Conservation (phyloP, 2,113 vertebrate species). For the Daphoenositta chrysoptera region DNA sequence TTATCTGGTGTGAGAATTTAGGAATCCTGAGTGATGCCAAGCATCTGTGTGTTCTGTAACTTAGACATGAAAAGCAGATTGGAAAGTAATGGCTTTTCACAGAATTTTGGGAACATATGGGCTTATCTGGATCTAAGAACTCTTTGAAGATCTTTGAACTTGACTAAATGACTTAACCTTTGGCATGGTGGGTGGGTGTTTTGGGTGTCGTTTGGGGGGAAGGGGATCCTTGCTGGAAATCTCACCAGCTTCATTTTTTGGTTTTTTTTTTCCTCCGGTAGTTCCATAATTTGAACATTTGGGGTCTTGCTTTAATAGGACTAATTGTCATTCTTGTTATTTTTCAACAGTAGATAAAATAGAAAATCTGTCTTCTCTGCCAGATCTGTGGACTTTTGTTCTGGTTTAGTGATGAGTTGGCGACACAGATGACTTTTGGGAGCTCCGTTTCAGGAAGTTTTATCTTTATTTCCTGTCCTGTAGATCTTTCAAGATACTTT, state of each 20-base stretch:
- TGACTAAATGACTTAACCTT: conserved; percentile 94
- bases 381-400: neutral
- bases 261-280: neutral
- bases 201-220: neutral
- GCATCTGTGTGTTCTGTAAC: conserved; percentile 77
- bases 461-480: neutral
- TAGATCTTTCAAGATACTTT: neutral
- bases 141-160: conserved; percentile 96
- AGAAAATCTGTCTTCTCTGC: neutral
- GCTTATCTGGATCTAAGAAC: conserved; percentile 91
- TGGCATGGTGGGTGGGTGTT: conserved; percentile 80
- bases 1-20: conserved; percentile 73
- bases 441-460: neutral
- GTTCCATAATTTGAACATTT: neutral
- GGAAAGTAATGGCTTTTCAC: conserved; percentile 78
- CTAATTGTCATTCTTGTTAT: neutral
- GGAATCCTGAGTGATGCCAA: conserved; percentile 69
- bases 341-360: neutral
- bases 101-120: conserved; percentile 83
- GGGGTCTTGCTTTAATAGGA: neutral
- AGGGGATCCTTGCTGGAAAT: conserved; percentile 19
- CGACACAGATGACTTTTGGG: neutral
- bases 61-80: conserved; percentile 77
- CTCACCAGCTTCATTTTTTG: neutral
- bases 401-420: neutral